phyloP scores from a whole-genome alignment of 2,888 invertebrate species.

The Microplitis deprimator region DNA sequence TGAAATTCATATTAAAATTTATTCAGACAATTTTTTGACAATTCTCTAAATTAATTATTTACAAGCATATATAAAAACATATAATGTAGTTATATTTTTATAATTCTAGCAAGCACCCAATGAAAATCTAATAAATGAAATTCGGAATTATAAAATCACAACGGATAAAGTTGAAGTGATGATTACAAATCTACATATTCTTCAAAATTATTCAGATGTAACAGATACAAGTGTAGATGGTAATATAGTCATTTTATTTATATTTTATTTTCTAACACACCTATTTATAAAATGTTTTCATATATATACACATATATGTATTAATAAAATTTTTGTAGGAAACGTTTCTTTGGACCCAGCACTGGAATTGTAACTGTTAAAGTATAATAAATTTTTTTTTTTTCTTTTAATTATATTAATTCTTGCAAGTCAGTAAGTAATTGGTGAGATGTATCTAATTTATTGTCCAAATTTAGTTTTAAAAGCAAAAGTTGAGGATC shows the following conservation, averaged over 20 bases:
- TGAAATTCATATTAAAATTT: neutral
- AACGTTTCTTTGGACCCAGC: neutral
- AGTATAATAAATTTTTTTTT: conserved; percentile 16
- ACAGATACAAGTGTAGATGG: conserved; percentile 41
- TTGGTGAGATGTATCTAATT: conserved; percentile 50
- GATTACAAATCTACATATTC: conserved; percentile 46
- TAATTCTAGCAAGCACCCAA: conserved; percentile 45
- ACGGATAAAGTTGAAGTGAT: conserved; percentile 51
- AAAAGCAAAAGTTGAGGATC: conserved; percentile 62
- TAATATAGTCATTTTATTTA: neutral
- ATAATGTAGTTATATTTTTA: conserved; percentile 4
- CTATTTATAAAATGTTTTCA: neutral
- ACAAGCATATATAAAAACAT: neutral
- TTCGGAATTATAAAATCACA: conserved; percentile 48
- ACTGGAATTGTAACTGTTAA: neutral
- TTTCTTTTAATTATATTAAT: neutral
- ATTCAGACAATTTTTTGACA: neutral
- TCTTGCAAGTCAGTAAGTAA: conserved; percentile 39
- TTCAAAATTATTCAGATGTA: conserved; percentile 39
- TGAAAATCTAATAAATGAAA: conserved; percentile 41
- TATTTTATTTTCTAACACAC: neutral
- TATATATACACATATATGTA: neutral
- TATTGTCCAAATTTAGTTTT: conserved; percentile 59
- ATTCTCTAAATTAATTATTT: neutral
- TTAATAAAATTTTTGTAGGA: neutral